These are phyloP conservation scores for Plectus sambesii DNA, from an alignment of 1,140 invertebrate genomes.

Conservation along the genomic window DNA sequence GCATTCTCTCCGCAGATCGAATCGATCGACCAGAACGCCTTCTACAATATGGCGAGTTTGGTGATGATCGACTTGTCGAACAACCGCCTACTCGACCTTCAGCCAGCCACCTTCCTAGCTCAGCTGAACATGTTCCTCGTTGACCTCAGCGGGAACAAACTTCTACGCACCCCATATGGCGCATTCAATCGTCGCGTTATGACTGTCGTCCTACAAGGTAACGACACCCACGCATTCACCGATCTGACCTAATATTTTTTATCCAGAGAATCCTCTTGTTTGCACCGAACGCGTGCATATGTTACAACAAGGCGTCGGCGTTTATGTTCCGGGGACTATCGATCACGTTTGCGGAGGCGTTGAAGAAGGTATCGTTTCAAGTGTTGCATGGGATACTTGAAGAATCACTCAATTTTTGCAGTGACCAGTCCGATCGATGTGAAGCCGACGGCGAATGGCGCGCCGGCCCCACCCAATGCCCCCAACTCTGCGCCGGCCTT, in stretches of 20 bases:
- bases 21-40: slow-evolving; percentile 35
- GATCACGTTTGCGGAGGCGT: slow-evolving; percentile 36
- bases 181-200: slow-evolving; percentile 41
- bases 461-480: too few species aligned
- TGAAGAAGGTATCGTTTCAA: too few species aligned
- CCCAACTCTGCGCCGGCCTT: too few species aligned
- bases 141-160: slow-evolving; percentile 36
- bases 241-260: slow-evolving; percentile 12
- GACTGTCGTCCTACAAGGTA: slow-evolving; percentile 41
- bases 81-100: slow-evolving; percentile 39
- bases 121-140: slow-evolving; percentile 39
- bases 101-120: slow-evolving; percentile 36
- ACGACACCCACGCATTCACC: not conserved
- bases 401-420: too few species aligned
- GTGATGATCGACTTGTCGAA: slow-evolving; percentile 41
- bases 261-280: slow-evolving; percentile 41
- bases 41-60: slow-evolving; percentile 31
- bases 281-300: slow-evolving; percentile 42
- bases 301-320: slow-evolving; percentile 40
- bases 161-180: slow-evolving; percentile 35
- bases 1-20: slow-evolving; percentile 26
- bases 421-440: too few species aligned
- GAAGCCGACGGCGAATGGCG: too few species aligned
- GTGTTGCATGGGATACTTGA: too few species aligned
- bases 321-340: slow-evolving; percentile 33